Base-by-base conservation (phyloP, 1,140 invertebrate genomes). In the Euwallacea similis region DNA sequence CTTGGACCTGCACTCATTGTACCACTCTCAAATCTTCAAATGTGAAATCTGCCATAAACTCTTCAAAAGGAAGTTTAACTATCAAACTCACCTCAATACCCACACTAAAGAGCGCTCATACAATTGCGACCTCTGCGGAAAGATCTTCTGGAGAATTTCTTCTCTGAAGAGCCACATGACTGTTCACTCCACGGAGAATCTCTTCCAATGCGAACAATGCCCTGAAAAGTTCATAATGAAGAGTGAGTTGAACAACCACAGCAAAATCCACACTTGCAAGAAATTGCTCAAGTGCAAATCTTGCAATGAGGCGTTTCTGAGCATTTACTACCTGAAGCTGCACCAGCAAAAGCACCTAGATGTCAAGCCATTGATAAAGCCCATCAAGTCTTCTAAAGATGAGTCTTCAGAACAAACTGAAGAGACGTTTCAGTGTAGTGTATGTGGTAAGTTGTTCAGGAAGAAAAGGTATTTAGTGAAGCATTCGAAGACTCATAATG, bases 241-340 rank as follows among this genome's bases (percentile, higher is more conserved):
- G 61, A 44, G 7, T 13, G 15, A 46, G 11, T 63, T 63, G 43
- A 63, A 63, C 13, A 13, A 15, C n/a, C 61, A 58, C 21, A 63
- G 21, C 10, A 58, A 58, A 16, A 58, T 58, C 16, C 55, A 58
- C 10, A 58, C 13, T 16, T 16, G 10, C 13, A 16, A 8, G n/a
- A 58, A 33, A 10, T 7, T 15, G 13, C 16, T 56, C 21, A 58
- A 8, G 8, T 58, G 55, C 21, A 4, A 6, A 0, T 16, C 10
- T 15, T 58, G 55, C 55, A 33, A 58, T 9, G 21, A 58, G 21
- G 21, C 9, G 13, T 58, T 58, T 13, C 6, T 2, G 9, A 50
- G 46, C 46, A 0, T 50, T 4, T 13, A 50, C 46, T 50, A 50
- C 13, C 13, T 50, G 46, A 50, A 13, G 13, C 9, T 10, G 46